phyloP scores from a whole-genome alignment of 2,888 invertebrate genomes.

The Eristalis tenax region DNA sequence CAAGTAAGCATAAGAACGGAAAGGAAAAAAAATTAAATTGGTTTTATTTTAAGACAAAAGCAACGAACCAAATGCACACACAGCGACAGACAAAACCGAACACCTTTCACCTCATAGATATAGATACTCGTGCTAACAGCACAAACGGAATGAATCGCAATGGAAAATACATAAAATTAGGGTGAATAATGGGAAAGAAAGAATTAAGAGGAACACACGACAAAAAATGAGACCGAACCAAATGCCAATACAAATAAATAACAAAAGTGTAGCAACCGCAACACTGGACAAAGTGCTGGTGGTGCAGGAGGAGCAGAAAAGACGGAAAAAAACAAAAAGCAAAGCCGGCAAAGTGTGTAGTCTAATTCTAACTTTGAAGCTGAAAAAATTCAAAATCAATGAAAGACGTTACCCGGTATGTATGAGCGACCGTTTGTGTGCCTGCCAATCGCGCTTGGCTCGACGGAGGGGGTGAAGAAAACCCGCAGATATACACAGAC shows the following conservation, averaged over 20 bases:
- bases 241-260: constrained; percentile 38
- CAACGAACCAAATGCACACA: constrained; percentile 9
- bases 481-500: not conserved
- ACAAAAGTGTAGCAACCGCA: constrained; percentile 65
- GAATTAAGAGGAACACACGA: constrained; percentile 17
- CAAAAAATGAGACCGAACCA: constrained; percentile 12
- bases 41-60: constrained; percentile 33
- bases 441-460: not conserved
- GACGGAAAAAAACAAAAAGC: not conserved
- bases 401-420: constrained; percentile 18
- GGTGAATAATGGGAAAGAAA: constrained; percentile 25
- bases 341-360: constrained; percentile 11
- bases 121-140: constrained; percentile 73
- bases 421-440: not conserved
- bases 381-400: constrained; percentile 38
- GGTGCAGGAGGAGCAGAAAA: constrained; percentile 2
- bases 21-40: not conserved
- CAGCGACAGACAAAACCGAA: constrained; percentile 59
- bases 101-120: constrained; percentile 37
- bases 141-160: constrained; percentile 56
- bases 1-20: too few relatives aligned
- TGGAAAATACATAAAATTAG: constrained; percentile 58
- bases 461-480: not conserved
- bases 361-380: constrained; percentile 25
- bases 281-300: not conserved